phyloP scores from a whole-genome alignment of 2,888 invertebrate species.

The Eurois occulta region DNA sequence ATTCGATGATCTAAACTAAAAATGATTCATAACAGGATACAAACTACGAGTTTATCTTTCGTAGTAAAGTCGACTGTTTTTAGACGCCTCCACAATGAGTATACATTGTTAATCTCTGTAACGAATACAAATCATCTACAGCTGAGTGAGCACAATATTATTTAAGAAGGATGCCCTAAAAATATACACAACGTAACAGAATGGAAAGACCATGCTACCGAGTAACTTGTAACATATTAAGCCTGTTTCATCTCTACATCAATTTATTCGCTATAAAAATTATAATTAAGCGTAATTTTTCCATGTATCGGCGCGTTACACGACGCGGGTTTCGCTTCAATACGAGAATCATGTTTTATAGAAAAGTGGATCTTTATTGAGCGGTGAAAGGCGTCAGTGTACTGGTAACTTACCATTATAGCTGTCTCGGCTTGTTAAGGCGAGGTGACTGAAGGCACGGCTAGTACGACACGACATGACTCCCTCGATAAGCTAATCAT shows the following conservation, averaged over 20 bases:
- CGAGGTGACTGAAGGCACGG: slow-evolving; percentile 72
- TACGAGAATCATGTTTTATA: slow-evolving; percentile 77
- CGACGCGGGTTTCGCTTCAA: slow-evolving; percentile 70
- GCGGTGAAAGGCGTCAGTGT: slow-evolving; percentile 82
- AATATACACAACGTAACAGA: slow-evolving; percentile 26
- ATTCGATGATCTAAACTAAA: slow-evolving; percentile 5
- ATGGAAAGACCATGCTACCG: slow-evolving; percentile 35
- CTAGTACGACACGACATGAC: slow-evolving; percentile 63
- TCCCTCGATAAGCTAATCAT: slow-evolving; percentile 67
- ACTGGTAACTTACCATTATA: slow-evolving; percentile 68
- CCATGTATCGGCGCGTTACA: slow-evolving; percentile 73
- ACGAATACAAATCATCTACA: slow-evolving; percentile 33
- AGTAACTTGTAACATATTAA: slow-evolving; percentile 51
- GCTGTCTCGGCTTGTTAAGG: slow-evolving; percentile 72
- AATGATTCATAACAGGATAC: background rate
- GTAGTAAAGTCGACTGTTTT: slow-evolving; percentile 31
- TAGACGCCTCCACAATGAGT: slow-evolving; percentile 1
- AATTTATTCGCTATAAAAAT: slow-evolving; percentile 81
- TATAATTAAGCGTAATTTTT: slow-evolving; percentile 81
- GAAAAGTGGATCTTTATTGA: slow-evolving; percentile 86
- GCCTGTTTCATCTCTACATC: slow-evolving; percentile 67
- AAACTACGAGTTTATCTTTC: background rate
- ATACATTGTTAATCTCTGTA: slow-evolving; percentile 28
- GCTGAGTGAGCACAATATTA: slow-evolving; percentile 42
- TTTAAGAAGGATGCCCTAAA: slow-evolving; percentile 44